Percentiles rank a stretch among this genome's conserved stretches.
These are phyloP conservation scores for Tachypleus tridentatus DNA, from an alignment of 1,140 invertebrate species.

Conservation along the genomic window DNA sequence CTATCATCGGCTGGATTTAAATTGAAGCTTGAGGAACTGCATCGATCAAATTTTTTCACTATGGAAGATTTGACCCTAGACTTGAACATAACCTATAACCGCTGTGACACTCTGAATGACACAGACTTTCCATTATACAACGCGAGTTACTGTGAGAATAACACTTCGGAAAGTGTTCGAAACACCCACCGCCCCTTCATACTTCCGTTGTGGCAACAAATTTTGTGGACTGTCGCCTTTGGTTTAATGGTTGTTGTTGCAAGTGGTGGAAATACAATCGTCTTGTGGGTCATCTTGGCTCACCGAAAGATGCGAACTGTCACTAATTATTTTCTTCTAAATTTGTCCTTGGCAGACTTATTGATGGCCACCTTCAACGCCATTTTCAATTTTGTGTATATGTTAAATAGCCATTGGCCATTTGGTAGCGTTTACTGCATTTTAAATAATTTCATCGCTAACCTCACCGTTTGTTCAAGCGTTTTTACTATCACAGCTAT, in stretches of 20 bases:
- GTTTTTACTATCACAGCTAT: conserved; percentile 92
- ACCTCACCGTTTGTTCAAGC: conserved; percentile 71
- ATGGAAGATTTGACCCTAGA: too few species aligned
- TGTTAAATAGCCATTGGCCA: conserved; percentile 55
- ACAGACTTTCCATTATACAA: too few species aligned
- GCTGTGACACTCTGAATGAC: too few species aligned
- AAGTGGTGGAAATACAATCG: conserved; percentile 66
- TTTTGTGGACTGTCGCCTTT: conserved; percentile 23
- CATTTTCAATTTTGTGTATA: conserved; percentile 38
- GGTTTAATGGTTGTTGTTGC: conserved; percentile 57
- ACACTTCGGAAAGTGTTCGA: too few species aligned
- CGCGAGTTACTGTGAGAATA: too few species aligned
- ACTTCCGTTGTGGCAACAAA: conserved; percentile 16
- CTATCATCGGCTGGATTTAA: too few species aligned
- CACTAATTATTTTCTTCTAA: conserved; percentile 33
- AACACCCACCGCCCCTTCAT: conserved; percentile 10
- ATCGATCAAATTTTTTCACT: too few species aligned
- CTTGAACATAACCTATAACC: too few species aligned
- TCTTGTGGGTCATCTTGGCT: conserved; percentile 75
- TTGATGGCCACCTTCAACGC: conserved; percentile 37
- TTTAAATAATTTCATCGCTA: conserved; percentile 77
- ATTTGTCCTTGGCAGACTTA: conserved; percentile 31
- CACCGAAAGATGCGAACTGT: conserved; percentile 46
- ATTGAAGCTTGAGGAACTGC: too few species aligned
- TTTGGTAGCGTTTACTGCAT: conserved; percentile 74